These are phyloP conservation scores for Parapsyche elsis DNA, from an alignment of 1,140 invertebrate genomes.

Conservation along the genomic window DNA sequence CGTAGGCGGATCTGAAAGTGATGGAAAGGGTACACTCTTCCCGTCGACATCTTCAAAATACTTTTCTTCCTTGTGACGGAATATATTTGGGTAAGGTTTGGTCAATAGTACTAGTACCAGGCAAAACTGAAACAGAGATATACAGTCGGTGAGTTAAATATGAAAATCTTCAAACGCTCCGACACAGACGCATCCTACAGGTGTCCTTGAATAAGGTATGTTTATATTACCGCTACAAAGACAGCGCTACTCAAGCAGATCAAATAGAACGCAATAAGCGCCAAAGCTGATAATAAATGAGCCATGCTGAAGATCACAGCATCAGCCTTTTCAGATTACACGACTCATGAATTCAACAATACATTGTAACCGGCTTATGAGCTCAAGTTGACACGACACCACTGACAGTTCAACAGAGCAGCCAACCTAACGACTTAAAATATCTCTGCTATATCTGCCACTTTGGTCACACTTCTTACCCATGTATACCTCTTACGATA, in stretches of 20 bases:
- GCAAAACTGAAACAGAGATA: conserved; percentile 69
- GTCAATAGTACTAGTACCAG: conserved; percentile 69
- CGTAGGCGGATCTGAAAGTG: conserved; percentile 74
- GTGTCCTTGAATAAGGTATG: background rate
- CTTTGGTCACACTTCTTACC: too few species aligned
- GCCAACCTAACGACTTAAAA: background rate
- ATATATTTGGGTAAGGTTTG: conserved; percentile 76
- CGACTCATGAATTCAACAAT: too few species aligned
- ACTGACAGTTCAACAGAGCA: background rate
- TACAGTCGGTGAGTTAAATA: background rate
- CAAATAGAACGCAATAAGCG: too few species aligned
- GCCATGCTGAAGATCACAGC: too few species aligned
- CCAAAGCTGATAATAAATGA: too few species aligned
- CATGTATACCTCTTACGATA: too few species aligned
- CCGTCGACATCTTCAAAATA: conserved; percentile 76
- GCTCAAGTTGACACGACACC: background rate
- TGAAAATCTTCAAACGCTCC: too few species aligned
- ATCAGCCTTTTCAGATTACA: background rate
- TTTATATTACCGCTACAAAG: background rate
- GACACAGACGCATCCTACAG: too few species aligned
- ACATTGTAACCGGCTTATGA: background rate
- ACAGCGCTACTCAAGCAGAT: too few species aligned
- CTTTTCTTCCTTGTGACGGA: conserved; percentile 79
- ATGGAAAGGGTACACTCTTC: conserved; percentile 75
- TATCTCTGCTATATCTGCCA: too few species aligned